phyloP scores from a whole-genome alignment of 2,113 vertebrate species.

The Steatornis caripensis region DNA sequence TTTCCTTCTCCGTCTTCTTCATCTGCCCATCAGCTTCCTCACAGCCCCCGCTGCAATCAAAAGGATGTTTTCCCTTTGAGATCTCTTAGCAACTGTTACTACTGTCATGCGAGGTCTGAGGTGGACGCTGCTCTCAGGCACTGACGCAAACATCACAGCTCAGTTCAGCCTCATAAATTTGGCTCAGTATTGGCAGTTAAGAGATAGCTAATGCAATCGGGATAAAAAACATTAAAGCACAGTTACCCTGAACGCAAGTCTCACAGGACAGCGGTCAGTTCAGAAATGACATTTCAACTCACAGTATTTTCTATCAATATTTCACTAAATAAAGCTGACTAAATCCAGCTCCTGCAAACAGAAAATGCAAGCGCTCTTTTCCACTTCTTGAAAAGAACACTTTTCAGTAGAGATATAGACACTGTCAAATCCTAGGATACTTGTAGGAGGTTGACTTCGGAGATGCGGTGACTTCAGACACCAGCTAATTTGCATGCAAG shows the following conservation, averaged over 20 bases:
- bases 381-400: background rate
- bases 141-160: background rate
- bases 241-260: background rate
- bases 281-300: background rate
- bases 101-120: background rate
- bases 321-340: background rate
- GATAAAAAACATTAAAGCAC: accelerated
- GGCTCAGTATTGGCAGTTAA: background rate
- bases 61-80: background rate
- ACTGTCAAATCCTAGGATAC: background rate
- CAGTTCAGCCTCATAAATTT: background rate
- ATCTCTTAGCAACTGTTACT: background rate
- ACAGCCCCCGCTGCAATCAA: background rate
- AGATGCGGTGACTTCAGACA: background rate
- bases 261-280: background rate
- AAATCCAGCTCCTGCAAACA: background rate
- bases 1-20: background rate
- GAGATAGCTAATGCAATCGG: background rate
- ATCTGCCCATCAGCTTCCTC: background rate
- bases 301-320: background rate
- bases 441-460: background rate
- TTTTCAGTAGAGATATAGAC: no score
- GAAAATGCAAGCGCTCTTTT: background rate
- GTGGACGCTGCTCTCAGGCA: background rate
- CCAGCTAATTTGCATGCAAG: background rate